These are phyloP conservation scores for Drosophila picticornis DNA, from an alignment of 2,888 invertebrate genomes.

Conservation along the genomic window DNA sequence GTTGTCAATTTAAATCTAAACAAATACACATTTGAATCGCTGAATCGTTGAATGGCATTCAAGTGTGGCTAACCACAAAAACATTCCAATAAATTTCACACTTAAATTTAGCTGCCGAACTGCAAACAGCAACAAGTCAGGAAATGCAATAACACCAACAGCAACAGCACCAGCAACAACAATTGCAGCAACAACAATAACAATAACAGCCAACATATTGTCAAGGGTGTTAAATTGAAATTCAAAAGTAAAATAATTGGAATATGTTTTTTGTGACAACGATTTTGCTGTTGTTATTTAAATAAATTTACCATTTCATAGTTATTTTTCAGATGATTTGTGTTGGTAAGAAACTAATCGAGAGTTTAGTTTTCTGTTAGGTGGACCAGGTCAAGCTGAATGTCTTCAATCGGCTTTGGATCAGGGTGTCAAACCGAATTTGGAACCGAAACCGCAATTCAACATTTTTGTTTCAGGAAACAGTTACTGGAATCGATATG, in stretches of 20 bases:
- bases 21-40: conserved; percentile 52
- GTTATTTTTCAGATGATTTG: background rate
- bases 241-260: background rate
- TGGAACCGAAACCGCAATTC: no score
- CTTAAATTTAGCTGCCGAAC: conserved; percentile 7
- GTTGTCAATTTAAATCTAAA: conserved; percentile 49
- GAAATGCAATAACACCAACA: background rate
- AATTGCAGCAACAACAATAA: background rate
- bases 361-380: background rate
- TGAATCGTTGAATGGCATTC: conserved; percentile 15
- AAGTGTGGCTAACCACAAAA: conserved; percentile 49
- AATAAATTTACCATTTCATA: no score
- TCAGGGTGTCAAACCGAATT: background rate
- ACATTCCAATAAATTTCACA: conserved; percentile 34
- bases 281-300: background rate
- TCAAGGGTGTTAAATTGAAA: background rate
- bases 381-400: background rate
- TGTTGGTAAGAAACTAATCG: background rate
- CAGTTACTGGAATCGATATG: no score
- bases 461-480: no score
- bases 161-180: conserved; percentile 5
- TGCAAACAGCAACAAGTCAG: conserved; percentile 4
- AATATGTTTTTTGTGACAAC: background rate
- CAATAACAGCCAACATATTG: conserved; percentile 2
- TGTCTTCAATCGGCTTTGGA: background rate